Evolutionary conservation across 1,140 invertebrate genomes (phyloP), one percentile per base, ranked within the genome.

Genomic region (Bombyx mandarina): DNA sequence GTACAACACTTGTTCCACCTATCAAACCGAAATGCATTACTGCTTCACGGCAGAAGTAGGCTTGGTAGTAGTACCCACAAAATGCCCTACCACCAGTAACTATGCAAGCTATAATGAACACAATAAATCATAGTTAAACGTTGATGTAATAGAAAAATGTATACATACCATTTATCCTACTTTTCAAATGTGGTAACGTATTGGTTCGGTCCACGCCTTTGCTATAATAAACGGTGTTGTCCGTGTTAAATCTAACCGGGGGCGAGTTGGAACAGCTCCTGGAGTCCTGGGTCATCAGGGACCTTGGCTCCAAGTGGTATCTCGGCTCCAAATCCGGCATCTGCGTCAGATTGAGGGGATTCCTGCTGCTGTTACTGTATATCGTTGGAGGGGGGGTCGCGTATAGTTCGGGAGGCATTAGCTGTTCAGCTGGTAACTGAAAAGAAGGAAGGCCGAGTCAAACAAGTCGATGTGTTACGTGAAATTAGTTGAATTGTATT

Each of bases 241-340:
- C 73, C 0, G 72, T 54, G 47, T 79, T 81, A 43, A 83, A 74
- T 18, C 77, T 59, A 1, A 83, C 72, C n/a, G 80, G 78, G 0
- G 80, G 76, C 2, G 78, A 77, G 60, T 75, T 75, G 22, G 71
- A 68, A 56, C 72, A 75, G 48, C 68, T 73, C 42, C 78, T 71
- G 8, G 66, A 61, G 52, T 72, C 69, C 49, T 58, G 47, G 44
- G 61, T 45, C 55, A 65, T 47, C 55, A 63, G 50, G 5, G 62
- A 64, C 42, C 69, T 65, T 10, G 70, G 66, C 51, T 79, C 75
- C 46, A 71, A 22, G 60, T 73, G 68, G 65, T 71, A 77, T 44
- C 72, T 65, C n/a, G 72, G 67, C 9, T 79, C 75, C 8, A 84
- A 54, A 42, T 81, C 78, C 0, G 79, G 77, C 76, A 82, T 77